Evolutionary conservation across 2,888 invertebrate genomes (phyloP).

Genomic region (Scaptomyza caliginosa): DNA sequence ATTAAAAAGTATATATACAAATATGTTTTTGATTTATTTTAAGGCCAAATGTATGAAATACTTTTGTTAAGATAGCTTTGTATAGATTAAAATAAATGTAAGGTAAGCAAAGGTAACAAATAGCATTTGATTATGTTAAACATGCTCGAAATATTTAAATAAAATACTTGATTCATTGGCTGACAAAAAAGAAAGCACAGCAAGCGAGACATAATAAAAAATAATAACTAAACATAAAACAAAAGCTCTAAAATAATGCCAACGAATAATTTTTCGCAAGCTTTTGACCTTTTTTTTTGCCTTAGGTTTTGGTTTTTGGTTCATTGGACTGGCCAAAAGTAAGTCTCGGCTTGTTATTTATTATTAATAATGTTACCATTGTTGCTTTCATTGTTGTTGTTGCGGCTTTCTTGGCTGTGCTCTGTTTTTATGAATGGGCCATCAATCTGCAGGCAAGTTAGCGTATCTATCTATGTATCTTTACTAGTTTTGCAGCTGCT

Average conservation of each 20-base stretch:
- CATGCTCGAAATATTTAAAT: neutral
- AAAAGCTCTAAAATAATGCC: slow-evolving; percentile 17
- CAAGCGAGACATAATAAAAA: slow-evolving; percentile 23
- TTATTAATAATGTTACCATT: neutral
- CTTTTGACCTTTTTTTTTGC: slow-evolving; percentile 62
- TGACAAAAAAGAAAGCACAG: slow-evolving; percentile 52
- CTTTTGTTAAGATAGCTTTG: neutral
- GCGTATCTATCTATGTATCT: slow-evolving; percentile 42
- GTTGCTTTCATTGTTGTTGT: slow-evolving; percentile 8
- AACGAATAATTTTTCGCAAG: slow-evolving; percentile 52
- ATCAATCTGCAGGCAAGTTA: slow-evolving; percentile 51
- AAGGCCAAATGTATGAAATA: neutral
- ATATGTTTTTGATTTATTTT: neutral
- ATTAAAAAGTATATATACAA: no score
- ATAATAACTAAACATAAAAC: slow-evolving; percentile 1
- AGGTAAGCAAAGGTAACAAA: no score
- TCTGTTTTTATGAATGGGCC: slow-evolving; percentile 38
- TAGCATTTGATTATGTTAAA: neutral
- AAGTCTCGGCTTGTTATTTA: slow-evolving; percentile 12
- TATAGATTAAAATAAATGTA: no score
- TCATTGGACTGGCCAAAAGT: slow-evolving; percentile 63
- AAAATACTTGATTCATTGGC: no score
- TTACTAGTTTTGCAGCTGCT: slow-evolving; percentile 54
- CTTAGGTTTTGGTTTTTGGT: slow-evolving; percentile 41
- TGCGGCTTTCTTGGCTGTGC: slow-evolving; percentile 17